Conservation (phyloP, 2,113 vertebrate genomes). For the Passer montanus region DNA sequence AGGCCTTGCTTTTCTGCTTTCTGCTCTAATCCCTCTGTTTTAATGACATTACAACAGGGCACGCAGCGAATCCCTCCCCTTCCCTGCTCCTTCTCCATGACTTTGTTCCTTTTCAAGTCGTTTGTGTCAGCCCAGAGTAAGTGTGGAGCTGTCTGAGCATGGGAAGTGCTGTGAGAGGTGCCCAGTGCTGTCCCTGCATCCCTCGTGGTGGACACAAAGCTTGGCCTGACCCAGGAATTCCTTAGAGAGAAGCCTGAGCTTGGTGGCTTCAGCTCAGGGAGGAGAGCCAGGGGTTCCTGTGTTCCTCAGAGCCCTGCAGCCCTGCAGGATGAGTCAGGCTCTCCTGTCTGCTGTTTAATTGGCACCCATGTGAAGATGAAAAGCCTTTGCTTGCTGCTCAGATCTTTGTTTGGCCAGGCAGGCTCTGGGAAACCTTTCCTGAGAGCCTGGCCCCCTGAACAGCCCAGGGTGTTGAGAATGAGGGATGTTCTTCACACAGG, state of each 20-base stretch:
- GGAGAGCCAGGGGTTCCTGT: neutral
- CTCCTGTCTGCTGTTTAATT: neutral
- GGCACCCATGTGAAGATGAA: neutral
- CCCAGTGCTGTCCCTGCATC: neutral
- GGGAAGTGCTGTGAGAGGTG: neutral
- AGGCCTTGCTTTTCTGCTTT: conserved; percentile 25
- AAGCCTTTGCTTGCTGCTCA: neutral
- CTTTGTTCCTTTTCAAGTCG: neutral
- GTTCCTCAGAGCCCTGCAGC: neutral
- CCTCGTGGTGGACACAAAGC: neutral
- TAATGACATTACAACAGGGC: conserved; percentile 13
- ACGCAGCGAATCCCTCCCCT: conserved; percentile 11
- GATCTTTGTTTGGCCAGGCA: neutral
- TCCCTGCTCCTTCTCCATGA: neutral
- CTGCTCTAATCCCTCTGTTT: conserved; percentile 38
- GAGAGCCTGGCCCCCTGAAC: neutral
- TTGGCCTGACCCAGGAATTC: neutral
- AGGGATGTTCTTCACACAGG: neutral
- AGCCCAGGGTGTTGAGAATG: neutral
- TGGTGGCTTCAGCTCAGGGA: neutral
- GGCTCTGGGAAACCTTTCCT: neutral
- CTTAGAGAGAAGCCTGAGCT: neutral
- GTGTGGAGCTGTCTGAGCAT: neutral
- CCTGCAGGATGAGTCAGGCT: neutral
- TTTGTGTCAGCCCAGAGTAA: neutral